Percentiles rank a stretch among this genome's conserved stretches.
Evolutionary conservation across 2,888 invertebrate genomes (phyloP).

Genomic region (Coenonympha glycerion): DNA sequence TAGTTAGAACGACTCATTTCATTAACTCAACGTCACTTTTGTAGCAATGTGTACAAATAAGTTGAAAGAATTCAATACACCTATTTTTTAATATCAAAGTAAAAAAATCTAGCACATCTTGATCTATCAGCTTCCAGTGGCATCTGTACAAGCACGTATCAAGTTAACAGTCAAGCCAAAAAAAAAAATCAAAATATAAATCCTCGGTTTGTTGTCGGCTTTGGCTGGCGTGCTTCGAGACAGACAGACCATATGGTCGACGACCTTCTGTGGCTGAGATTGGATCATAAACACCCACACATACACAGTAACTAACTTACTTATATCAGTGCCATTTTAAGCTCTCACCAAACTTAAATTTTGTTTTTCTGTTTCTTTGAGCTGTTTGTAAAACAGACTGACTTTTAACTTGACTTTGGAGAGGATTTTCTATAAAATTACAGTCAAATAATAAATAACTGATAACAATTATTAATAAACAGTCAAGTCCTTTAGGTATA

Average conservation of each 20-base stretch:
- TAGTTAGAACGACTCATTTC: too few relatives aligned
- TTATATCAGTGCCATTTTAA: slow-evolving; percentile 2
- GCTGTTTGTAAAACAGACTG: too few relatives aligned
- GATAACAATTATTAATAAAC: too few relatives aligned
- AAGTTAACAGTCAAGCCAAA: slow-evolving; percentile 1
- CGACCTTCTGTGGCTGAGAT: slow-evolving; percentile 35
- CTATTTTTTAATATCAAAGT: background rate
- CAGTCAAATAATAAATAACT: too few relatives aligned
- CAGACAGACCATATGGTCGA: slow-evolving; percentile 36
- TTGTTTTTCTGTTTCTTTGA: background rate
- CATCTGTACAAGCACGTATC: background rate
- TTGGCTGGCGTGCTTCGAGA: slow-evolving; percentile 24
- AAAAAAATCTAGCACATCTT: slow-evolving; percentile 6
- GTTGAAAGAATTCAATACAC: too few relatives aligned
- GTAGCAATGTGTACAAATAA: too few relatives aligned
- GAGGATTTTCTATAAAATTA: too few relatives aligned
- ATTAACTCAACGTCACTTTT: too few relatives aligned
- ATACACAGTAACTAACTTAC: slow-evolving; percentile 27
- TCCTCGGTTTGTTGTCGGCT: slow-evolving; percentile 14
- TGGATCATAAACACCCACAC: slow-evolving; percentile 30
- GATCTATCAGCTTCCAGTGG: background rate
- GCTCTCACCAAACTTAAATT: slow-evolving; percentile 18
- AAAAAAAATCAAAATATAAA: background rate
- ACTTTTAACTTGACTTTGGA: too few relatives aligned
- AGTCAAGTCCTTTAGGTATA: too few relatives aligned